Evolutionary conservation across 2,888 invertebrate genomes (phyloP), one percentile per base, ranked within the genome.

Genomic region (Netelia melanura): DNA sequence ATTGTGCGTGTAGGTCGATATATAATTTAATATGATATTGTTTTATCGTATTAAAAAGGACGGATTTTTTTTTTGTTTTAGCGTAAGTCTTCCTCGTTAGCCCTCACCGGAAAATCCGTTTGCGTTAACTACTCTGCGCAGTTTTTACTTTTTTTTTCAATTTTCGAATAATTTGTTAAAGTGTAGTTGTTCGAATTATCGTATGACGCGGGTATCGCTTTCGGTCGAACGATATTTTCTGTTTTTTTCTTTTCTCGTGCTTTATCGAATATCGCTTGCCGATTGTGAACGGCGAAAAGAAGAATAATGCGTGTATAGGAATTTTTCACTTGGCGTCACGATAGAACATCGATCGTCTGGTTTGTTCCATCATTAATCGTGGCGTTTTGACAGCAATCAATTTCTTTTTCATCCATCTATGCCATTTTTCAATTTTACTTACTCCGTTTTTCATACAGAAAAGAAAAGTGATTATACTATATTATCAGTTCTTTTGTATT

Each of bases 291-390:
- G 17, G 44, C 11, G n/a, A 54, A 17, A 65, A 64, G 62, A 67
- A 38, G 67, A 61, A 54, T 48, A 14, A 68, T 44, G 67, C 58
- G n/a, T 54, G 21, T 68, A 62, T 76, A 68, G 64, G 62, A 44
- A 84, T 80, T 71, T 79, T 72, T 82, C 77, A 82, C 82, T 84
- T 82, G 82, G 76, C 78, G 81, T 61, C 64, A 82, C 54, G 75
- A 62, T 70, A 76, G 81, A 72, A 81, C 79, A 68, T 79, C 82
- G 64, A 72, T 81, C 70, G 72, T 54, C 25, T 44, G 76, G 84
- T 62, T 75, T 70, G 38, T 38, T 6, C 6, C 38, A 38, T 38
- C 8, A 38, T 38, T 38, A 38, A 38, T 6, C 38, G 6, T 6
- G 6, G 38, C 8, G 38, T 38, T 6, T 38, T 8, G 38, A 5